Evolutionary conservation across 1,140 invertebrate species (phyloP).

Genomic region (Drosophila suzukii): DNA sequence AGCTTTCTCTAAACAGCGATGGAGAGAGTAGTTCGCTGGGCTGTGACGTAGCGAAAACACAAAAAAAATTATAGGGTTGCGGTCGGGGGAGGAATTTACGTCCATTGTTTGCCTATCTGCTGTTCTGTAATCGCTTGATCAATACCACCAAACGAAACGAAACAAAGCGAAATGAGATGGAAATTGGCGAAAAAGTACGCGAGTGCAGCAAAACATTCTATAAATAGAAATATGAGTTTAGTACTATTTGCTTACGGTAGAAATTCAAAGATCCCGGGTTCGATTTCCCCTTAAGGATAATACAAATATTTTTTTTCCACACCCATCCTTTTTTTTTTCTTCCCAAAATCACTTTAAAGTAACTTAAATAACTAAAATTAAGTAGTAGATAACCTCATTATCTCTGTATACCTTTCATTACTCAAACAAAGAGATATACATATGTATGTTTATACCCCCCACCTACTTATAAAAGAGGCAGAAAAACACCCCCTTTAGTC

Average conservation of each 20-base stretch:
- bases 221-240: constrained; percentile 20
- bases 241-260: not conserved
- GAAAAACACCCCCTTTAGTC: constrained; percentile 26
- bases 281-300: constrained; percentile 15
- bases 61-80: not conserved
- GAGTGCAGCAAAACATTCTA: constrained; percentile 21
- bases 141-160: constrained; percentile 36
- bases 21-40: constrained; percentile 25
- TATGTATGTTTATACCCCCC: not conserved
- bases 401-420: not conserved
- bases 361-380: constrained; percentile 1
- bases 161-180: constrained; percentile 21
- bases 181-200: constrained; percentile 13
- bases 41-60: constrained; percentile 18
- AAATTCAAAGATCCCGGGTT: constrained; percentile 5
- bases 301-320: not conserved
- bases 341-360: not conserved
- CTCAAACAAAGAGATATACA: constrained; percentile 8
- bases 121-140: constrained; percentile 41
- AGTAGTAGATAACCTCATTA: not conserved
- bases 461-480: constrained; percentile 1
- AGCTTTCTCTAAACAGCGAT: constrained; percentile 44
- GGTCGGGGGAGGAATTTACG: constrained; percentile 31
- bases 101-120: constrained; percentile 52
- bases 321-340: not conserved